Evolutionary conservation across 2,888 invertebrate species (phyloP), one percentile per base, ranked within the genome.

Genomic region (Hoplodrina blanda): DNA sequence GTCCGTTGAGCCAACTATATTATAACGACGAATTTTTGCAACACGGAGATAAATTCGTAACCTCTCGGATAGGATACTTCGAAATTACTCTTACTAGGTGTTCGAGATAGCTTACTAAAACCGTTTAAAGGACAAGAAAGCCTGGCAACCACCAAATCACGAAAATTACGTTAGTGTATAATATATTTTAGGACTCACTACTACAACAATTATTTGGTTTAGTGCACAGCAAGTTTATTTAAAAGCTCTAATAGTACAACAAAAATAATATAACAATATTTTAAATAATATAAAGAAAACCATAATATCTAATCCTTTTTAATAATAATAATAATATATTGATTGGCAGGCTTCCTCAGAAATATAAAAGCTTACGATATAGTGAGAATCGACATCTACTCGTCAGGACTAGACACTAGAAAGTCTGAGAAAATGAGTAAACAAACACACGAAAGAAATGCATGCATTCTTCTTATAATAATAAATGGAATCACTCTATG

Each of bases 401-500:
- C 90, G 89, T 91, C 92, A 92, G 91, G 95, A 95, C 95, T 96
- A 95, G 95, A 95, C 91, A 92, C 93, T 94, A 94, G 88, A 90
- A 92, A 92, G 90, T 92, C 90, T 91, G 92, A n/a, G n/a, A 93
- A 93, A 92, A 93, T 93, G 94, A 95, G 92, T 94, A 92, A 88
- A 94, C 95, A 94, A 91, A 93, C 95, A 95, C 92, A 94, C 95
- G 72, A 91, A 91, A 95, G 94, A 96, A 95, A 95, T 95, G 94
- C 95, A 95, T 91, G 94, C 95, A 95, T 94, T 92, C 95, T 90
- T 93, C 95, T 95, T 95, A 95, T 89, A 69, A 82, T 78, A 94
- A 92, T 93, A 96, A 95, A 95, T 96, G 95, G 95, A 96, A 96
- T 95, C 95, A 93, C 93, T 92, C 92, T 91, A 91, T 92, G 93